Conservation (phyloP, 2,113 vertebrate species). For the Pituophis catenifer region DNA sequence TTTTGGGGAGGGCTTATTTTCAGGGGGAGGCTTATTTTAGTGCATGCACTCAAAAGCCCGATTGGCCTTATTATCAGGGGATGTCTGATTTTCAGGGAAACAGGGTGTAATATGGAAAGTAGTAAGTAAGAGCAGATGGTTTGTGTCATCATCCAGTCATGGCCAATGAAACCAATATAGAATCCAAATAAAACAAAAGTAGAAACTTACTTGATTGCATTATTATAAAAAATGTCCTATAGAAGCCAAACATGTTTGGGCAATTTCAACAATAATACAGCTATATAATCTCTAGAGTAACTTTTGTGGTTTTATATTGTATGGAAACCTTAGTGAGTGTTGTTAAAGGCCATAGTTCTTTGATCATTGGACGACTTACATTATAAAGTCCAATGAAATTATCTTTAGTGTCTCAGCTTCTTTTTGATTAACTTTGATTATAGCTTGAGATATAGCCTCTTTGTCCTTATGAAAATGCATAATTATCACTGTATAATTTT, state of each 20-base stretch:
- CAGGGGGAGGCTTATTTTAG: too few relatives aligned
- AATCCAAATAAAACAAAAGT: not conserved
- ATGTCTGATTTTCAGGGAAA: too few relatives aligned
- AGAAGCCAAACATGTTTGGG: not conserved
- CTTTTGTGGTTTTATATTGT: slow-evolving; percentile 8
- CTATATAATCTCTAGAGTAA: not conserved
- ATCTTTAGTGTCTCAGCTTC: slow-evolving; percentile 33
- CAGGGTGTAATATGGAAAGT: not conserved
- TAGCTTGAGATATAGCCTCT: slow-evolving; percentile 21
- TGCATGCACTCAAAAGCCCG: too few relatives aligned
- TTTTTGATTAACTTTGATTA: slow-evolving; percentile 28
- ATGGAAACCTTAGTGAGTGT: not conserved
- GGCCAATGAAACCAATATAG: not conserved
- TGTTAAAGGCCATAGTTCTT: slow-evolving; percentile 9
- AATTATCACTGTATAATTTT: not conserved
- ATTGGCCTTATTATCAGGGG: too few relatives aligned
- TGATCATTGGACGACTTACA: slow-evolving; percentile 26
- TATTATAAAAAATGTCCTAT: not conserved
- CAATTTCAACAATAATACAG: not conserved
- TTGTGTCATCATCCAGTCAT: not conserved
- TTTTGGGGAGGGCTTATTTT: too few relatives aligned
- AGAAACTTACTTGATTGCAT: not conserved
- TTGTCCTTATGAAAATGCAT: not conserved
- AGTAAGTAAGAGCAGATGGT: not conserved
- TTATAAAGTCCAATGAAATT: slow-evolving; percentile 27